These are phyloP conservation scores for Threskiornis aethiopicus DNA, from an alignment of 2,797 vertebrate genomes.

Conservation along the genomic window DNA sequence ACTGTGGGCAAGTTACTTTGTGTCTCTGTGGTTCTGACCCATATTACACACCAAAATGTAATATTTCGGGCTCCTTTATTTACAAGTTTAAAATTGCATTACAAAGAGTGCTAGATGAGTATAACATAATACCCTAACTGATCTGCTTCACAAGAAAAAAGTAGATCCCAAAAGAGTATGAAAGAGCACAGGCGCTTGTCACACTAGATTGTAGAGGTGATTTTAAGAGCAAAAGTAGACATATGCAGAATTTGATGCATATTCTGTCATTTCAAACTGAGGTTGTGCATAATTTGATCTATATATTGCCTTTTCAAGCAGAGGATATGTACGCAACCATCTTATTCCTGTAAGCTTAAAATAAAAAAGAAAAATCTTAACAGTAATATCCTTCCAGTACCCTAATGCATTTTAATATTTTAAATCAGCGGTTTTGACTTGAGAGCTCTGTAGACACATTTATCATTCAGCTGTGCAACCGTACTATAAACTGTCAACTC, in stretches of 20 bases:
- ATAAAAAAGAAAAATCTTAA: not conserved
- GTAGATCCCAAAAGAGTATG: not conserved
- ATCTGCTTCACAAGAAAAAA: not conserved
- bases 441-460: conserved; percentile 22
- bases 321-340: not conserved
- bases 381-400: not conserved
- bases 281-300: not conserved
- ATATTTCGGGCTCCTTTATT: not conserved
- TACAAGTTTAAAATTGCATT: not conserved
- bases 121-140: not conserved
- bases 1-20: not conserved
- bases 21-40: not conserved
- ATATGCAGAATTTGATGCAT: not conserved
- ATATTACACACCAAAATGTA: not conserved
- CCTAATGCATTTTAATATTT: conserved; percentile 35
- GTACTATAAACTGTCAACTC: conserved; percentile 58
- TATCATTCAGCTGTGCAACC: conserved; percentile 54
- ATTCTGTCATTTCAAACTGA: not conserved
- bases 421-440: conserved; percentile 26
- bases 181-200: not conserved
- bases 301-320: not conserved
- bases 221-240: not conserved
- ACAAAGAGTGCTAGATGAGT: not conserved
- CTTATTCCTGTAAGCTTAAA: not conserved
- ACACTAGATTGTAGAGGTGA: not conserved